Percentiles rank a stretch among this genome's conserved stretches.
Evolutionary conservation across 2,113 vertebrate species (phyloP).

Genomic region (Proterorhinus semilunaris): DNA sequence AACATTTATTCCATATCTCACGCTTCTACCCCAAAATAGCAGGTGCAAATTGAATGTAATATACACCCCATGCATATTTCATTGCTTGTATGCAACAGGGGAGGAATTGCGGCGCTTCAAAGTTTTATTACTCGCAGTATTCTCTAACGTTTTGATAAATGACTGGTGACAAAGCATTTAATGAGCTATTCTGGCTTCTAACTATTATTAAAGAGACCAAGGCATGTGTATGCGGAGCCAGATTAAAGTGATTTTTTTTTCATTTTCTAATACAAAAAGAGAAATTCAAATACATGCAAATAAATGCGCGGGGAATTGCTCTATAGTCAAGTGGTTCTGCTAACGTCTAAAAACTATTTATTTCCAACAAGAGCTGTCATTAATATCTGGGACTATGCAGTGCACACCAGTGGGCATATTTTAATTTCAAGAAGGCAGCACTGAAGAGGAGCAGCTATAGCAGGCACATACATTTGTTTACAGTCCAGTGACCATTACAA

Average conservation of each 20-base stretch:
- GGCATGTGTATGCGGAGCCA: constrained; percentile 6
- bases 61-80: constrained; percentile 49
- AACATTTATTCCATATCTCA: neutral
- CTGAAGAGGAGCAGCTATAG: neutral
- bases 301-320: constrained; percentile 2
- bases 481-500: neutral
- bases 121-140: constrained; percentile 33
- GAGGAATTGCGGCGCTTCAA: constrained; percentile 34
- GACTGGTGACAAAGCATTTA: constrained; percentile 47
- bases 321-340: neutral
- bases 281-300: constrained; percentile 24
- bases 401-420: neutral
- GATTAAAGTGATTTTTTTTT: neutral
- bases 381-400: neutral
- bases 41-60: constrained; percentile 36
- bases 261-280: neutral
- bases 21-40: constrained; percentile 21
- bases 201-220: constrained; percentile 30
- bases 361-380: neutral
- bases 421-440: neutral
- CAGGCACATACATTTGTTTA: constrained; percentile 13
- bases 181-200: constrained; percentile 41
- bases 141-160: constrained; percentile 42
- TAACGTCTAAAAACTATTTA: constrained; percentile 10
- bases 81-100: constrained; percentile 12